Evolutionary conservation across 2,113 vertebrate species (phyloP).

Genomic region (Sminthopsis crassicaudata): DNA sequence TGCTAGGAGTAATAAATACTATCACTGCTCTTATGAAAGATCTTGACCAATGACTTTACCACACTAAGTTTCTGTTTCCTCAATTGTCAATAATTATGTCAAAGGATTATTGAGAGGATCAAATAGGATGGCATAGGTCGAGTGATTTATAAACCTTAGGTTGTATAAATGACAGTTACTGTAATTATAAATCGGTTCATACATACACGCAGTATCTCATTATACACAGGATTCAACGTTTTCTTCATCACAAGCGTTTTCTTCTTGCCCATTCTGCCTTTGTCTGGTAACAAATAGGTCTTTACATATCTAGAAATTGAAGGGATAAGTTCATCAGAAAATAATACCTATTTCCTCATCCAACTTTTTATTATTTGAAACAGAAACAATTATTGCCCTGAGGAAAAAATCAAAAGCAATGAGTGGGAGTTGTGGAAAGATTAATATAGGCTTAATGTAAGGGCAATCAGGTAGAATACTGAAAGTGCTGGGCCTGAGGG

Average conservation of each 20-base stretch:
- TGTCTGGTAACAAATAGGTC: conserved; percentile 94
- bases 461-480: too few relatives aligned
- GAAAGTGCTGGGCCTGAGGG: too few relatives aligned
- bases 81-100: neutral
- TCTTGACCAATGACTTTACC: neutral
- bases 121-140: neutral
- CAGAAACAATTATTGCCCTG: neutral
- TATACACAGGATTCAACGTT: conserved; percentile 93
- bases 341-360: neutral
- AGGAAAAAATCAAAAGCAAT: neutral
- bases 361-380: conserved; percentile 16
- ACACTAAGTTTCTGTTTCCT: neutral
- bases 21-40: neutral
- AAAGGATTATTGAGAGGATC: neutral
- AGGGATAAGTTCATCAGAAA: conserved; percentile 62
- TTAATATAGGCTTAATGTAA: neutral
- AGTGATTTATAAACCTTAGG: neutral
- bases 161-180: neutral
- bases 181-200: conserved; percentile 9
- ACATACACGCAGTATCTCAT: conserved; percentile 93
- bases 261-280: conserved; percentile 93
- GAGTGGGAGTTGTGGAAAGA: neutral
- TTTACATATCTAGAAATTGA: conserved; percentile 92
- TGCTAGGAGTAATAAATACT: neutral
- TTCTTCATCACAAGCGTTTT: conserved; percentile 96